phyloP scores from a whole-genome alignment of 2,888 invertebrate genomes.

The Ptychoptera albimana region DNA sequence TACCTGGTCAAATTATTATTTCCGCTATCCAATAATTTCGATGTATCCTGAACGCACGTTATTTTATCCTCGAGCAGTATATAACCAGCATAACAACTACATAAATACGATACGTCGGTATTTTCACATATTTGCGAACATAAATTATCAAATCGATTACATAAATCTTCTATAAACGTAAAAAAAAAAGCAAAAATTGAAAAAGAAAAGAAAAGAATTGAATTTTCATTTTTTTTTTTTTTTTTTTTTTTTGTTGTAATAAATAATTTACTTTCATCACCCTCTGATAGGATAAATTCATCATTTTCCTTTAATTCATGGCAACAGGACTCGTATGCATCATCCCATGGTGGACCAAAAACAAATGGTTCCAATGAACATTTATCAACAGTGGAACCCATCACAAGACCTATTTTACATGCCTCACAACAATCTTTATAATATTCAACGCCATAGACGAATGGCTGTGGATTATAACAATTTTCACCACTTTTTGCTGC shows the following conservation, averaged over 20 bases:
- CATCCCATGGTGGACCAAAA: constrained; percentile 41
- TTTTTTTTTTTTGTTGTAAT: neutral
- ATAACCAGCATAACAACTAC: constrained; percentile 34
- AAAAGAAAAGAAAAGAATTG: neutral
- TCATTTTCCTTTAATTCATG: constrained; percentile 14
- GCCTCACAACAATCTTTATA: constrained; percentile 43
- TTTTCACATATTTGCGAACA: constrained; percentile 42
- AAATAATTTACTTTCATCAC: constrained; percentile 3
- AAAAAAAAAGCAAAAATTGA: neutral
- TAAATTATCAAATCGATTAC: constrained; percentile 35
- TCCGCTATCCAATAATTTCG: neutral
- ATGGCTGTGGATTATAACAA: constrained; percentile 14
- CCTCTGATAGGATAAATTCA: neutral
- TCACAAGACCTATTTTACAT: constrained; percentile 44
- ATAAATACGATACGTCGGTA: constrained; percentile 36
- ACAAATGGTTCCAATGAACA: constrained; percentile 38
- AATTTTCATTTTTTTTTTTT: no score
- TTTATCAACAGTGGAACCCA: constrained; percentile 33
- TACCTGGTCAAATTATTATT: neutral
- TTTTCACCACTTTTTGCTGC: constrained; percentile 18
- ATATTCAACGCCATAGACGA: constrained; percentile 18
- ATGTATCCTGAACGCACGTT: constrained; percentile 21
- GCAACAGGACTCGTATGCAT: constrained; percentile 46
- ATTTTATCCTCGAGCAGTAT: constrained; percentile 34
- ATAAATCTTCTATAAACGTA: constrained; percentile 32